phyloP scores from a whole-genome alignment of 2,113 vertebrate genomes.

The Okapia johnstoni region DNA sequence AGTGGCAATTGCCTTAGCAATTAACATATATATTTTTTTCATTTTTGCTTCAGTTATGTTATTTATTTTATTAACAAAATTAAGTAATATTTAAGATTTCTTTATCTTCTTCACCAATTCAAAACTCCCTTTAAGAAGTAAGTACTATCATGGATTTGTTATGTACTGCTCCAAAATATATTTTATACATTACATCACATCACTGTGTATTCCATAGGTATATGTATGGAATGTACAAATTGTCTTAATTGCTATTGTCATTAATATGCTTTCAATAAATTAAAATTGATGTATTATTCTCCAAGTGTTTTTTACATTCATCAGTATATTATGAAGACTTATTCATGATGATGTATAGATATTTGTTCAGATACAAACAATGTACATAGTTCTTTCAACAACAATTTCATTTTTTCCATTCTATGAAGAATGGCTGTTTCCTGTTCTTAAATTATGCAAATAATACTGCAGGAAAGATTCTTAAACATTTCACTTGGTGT shows the following conservation, averaged over 20 bases:
- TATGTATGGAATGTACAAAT: neutral
- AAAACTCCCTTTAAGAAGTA: neutral
- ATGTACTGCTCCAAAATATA: neutral
- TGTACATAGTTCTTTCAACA: neutral
- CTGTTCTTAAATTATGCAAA: neutral
- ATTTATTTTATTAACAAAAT: neutral
- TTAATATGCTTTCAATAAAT: neutral
- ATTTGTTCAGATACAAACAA: neutral
- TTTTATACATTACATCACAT: neutral
- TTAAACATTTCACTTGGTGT: neutral
- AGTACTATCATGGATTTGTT: neutral
- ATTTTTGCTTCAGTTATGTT: neutral
- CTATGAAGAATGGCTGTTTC: neutral
- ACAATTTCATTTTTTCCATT: neutral
- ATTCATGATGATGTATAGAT: neutral
- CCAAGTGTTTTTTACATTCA: neutral
- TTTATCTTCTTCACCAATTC: neutral
- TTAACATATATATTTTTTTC: neutral
- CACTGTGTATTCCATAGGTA: neutral
- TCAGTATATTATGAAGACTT: neutral
- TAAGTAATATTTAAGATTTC: neutral
- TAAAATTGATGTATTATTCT: neutral
- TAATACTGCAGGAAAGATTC: neutral
- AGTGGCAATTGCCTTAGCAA: too few species aligned
- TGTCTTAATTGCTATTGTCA: neutral